Evolutionary conservation across 2,113 vertebrate genomes (phyloP).

Genomic region (Saguinus imperator): DNA sequence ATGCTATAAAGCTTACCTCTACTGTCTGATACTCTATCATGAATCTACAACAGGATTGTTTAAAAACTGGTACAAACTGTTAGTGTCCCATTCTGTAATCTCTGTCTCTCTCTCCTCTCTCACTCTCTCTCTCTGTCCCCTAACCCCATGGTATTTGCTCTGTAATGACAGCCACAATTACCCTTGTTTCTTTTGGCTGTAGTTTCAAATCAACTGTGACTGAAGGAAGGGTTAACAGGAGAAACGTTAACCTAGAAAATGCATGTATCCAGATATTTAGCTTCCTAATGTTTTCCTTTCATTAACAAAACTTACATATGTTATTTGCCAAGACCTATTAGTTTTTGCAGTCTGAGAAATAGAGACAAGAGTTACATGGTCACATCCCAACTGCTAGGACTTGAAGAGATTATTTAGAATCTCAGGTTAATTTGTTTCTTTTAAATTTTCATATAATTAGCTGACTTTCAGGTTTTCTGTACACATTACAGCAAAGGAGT

Average conservation of each 20-base stretch:
- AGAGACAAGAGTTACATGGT: not conserved
- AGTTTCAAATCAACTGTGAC: not conserved
- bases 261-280: not conserved
- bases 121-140: not conserved
- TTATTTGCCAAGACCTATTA: not conserved
- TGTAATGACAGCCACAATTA: not conserved
- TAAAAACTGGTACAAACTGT: not conserved
- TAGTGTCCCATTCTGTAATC: not conserved
- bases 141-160: not conserved
- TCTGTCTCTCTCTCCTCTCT: not conserved
- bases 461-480: not conserved
- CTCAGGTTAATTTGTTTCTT: not conserved
- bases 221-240: not conserved
- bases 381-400: not conserved
- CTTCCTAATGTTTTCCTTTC: not conserved
- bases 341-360: not conserved
- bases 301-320: not conserved
- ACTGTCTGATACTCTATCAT: not conserved
- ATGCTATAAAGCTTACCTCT: not conserved
- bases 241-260: not conserved
- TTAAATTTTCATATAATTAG: not conserved
- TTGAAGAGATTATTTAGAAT: not conserved
- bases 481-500: not conserved
- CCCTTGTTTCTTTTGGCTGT: not conserved
- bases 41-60: not conserved